Conservation (phyloP, 1,140 invertebrate species). For the Andrena cerasifolii region DNA sequence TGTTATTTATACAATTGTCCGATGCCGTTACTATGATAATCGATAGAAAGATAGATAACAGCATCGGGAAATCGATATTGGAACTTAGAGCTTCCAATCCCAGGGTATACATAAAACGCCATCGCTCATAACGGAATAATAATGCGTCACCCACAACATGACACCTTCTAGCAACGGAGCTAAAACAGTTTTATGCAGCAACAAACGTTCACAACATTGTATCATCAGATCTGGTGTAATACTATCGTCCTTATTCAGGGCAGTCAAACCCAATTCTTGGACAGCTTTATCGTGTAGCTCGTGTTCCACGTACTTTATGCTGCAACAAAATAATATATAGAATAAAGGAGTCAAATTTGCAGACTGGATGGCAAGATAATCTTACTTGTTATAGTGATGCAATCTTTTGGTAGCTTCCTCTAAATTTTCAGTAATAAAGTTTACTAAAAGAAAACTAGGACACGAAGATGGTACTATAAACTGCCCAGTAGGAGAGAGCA, state of each 20-base stretch:
- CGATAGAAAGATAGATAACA: neutral
- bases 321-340: conserved; percentile 78
- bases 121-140: conserved; percentile 95
- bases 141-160: conserved; percentile 92
- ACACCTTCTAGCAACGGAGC: conserved; percentile 81
- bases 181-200: conserved; percentile 82
- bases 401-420: conserved; percentile 87
- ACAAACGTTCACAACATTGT: conserved; percentile 88
- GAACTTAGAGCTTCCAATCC: conserved; percentile 89
- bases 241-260: conserved; percentile 93
- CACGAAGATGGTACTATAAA: conserved; percentile 95
- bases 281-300: conserved; percentile 87
- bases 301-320: conserved; percentile 90
- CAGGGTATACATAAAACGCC: conserved; percentile 96
- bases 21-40: neutral
- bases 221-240: conserved; percentile 95
- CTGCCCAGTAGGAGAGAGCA: conserved; percentile 96
- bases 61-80: neutral
- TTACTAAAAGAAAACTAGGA: conserved; percentile 91
- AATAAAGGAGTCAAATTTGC: conserved; percentile 22
- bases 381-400: conserved; percentile 89
- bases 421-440: conserved; percentile 91
- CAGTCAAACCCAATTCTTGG: conserved; percentile 85
- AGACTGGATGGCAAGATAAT: conserved; percentile 20
- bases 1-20: neutral